Evolutionary conservation across 64 coral and sea anemone genomes (phyloP), one percentile per base, ranked within the genome.

Genomic region (Catalaphyllia jardinei): DNA sequence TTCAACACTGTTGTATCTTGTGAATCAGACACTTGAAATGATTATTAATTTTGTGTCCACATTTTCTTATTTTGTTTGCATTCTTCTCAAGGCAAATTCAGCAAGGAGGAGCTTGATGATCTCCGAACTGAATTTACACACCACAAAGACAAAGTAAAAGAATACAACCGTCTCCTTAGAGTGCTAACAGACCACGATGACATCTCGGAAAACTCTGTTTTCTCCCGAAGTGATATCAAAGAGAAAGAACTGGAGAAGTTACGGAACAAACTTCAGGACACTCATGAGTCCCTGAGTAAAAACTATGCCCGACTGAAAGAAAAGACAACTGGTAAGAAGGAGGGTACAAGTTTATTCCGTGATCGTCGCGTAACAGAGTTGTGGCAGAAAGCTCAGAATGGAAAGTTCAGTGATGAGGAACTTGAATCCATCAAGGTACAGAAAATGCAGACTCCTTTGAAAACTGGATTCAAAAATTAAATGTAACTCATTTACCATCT

Each of bases 391-490:
- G 95, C 95, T 54, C 71, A 89, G 67, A 51, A 60, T 18, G 76
- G 60, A 27, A 62, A 86, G n/a, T 91, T 96, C 65, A 91, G 24
- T 72, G 71, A 73, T 13, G 50, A 93, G 46, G 95, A 96, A 60
- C 83, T 93, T 2, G 49, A 75, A 10, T 96, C 91, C n/a, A 91
- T 96, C n/a, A 93, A 96, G 94, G 94, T 96, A n/a, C n/a, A n/a
- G n/a, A 24, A 60, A 71, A 17, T 22, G 18, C 6, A 1, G n/a
- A 5, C 38, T 51, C 42, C 42, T 46, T 46, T 46, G 42, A 46
- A 46, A 46, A 46, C 42, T 46, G 42, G 42, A 46, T 46, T 5
- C 42, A 46, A 46, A 46, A 35, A 35, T 35, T 1, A 35, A 35
- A 35, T 35, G 33, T 35, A 7, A 3, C 4, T 46, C 42, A 46